Base-by-base conservation (phyloP, 2,888 invertebrate genomes). In the Morinoia aosen region DNA sequence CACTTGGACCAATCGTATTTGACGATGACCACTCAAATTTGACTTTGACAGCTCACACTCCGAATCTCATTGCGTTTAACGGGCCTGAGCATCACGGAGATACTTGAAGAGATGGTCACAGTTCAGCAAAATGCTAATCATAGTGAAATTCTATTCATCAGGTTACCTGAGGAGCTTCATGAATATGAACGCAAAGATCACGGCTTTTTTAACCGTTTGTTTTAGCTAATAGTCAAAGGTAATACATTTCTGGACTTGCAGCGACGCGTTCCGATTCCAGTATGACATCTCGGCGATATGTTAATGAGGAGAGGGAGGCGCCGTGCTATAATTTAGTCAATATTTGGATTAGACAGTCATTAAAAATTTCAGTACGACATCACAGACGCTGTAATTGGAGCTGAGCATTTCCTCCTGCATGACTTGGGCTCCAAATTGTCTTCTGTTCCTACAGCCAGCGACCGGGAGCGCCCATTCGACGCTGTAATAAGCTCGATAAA, bases 61-160 rank as follows among this genome's bases (percentile, higher is more conserved):
- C 90, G 39, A 48, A 90, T 90, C 90, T 90, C 90, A 90, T 90
- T 90, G 90, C 90, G 90, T 90, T 90, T 90, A 90, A 48, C 76
- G 19, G 76, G 25, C 12, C 40, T 12, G 11, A 90, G 40, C 12
- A 90, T 48, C 90, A 90, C 39, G 14, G 19, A 90, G 90, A 90
- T 48, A 19, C 90, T 40, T 90, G 40, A 40, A 90, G 48, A 76
- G 12, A 90, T 90, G 40, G 48, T 90, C 48, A 39, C 48, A 40
- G 90, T 48, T 90, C 90, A 39, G 19, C 48, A 48, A 33, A 90
- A 90, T 90, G 39, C 90, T 90, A 90, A 39, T 90, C 12, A 90
- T 90, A 40, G 90, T 48, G 48, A 90, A 90, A 40, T 90, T 90
- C 39, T 48, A 90, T 90, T 90, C 48, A 90, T 90, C 48, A 8